A percentile compares a stretch with the other conserved stretches of the same genome.
Conservation (phyloP, 2,888 invertebrate genomes). For the Sinotaia quadrata region DNA sequence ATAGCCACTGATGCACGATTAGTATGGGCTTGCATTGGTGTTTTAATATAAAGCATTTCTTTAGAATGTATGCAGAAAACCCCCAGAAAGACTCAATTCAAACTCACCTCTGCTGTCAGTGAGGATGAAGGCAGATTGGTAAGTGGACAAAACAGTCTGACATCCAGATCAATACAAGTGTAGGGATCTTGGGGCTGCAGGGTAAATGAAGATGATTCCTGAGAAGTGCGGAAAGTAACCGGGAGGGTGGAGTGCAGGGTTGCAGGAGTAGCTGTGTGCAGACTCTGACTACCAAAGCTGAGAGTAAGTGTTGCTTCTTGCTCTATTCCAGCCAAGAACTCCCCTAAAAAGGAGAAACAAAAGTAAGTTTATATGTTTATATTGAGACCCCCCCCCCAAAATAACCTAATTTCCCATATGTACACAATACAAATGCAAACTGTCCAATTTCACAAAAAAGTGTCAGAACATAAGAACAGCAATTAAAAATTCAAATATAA, state of each 20-base stretch:
- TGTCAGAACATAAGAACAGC: too few species aligned
- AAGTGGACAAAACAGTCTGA: constrained; percentile 17
- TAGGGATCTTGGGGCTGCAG: constrained; percentile 13
- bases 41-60: too few species aligned
- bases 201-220: not conserved
- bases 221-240: not conserved
- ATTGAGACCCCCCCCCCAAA: not conserved
- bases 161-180: constrained; percentile 17
- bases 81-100: too few species aligned
- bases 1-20: too few species aligned
- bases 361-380: not conserved
- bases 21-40: too few species aligned
- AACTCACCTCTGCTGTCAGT: not conserved
- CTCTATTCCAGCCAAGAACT: constrained; percentile 53
- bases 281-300: constrained; percentile 53
- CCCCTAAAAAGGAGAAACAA: constrained; percentile 26
- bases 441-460: too few species aligned
- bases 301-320: constrained; percentile 57
- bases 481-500: too few species aligned
- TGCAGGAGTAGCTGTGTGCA: constrained; percentile 33
- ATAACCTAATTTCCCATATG: constrained; percentile 49
- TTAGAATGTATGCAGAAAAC: too few species aligned
- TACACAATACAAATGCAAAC: too few species aligned
- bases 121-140: not conserved
- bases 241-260: constrained; percentile 16